These are phyloP conservation scores for Craterocephalus amniculus DNA, from an alignment of 2,797 vertebrate genomes.

Conservation along the genomic window DNA sequence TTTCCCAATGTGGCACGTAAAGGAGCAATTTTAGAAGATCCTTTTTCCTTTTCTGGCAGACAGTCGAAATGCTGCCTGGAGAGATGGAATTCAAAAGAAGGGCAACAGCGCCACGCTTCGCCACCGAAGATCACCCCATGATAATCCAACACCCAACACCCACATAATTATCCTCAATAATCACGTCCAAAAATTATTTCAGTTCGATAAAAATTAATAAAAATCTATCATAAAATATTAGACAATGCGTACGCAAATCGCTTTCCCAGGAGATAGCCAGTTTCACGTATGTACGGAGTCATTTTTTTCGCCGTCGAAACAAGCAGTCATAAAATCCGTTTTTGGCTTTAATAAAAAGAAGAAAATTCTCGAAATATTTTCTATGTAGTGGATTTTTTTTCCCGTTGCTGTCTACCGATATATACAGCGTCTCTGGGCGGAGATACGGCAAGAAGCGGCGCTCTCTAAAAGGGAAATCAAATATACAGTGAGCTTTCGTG, in stretches of 20 bases:
- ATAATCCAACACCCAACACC: conserved; percentile 89
- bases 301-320: conserved; percentile 78
- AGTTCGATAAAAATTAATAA: conserved; percentile 71
- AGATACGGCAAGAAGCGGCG: conserved; percentile 82
- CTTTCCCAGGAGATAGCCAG: conserved; percentile 66
- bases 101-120: conserved; percentile 95
- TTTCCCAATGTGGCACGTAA: conserved; percentile 48
- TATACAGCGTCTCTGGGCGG: conserved; percentile 73
- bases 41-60: conserved; percentile 66
- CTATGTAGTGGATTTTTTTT: conserved; percentile 77
- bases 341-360: conserved; percentile 76
- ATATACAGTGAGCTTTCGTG: conserved; percentile 82
- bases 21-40: conserved; percentile 51
- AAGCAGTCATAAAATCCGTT: conserved; percentile 74
- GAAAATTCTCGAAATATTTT: conserved; percentile 79
- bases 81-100: conserved; percentile 79
- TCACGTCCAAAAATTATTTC: conserved; percentile 74
- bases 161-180: conserved; percentile 86
- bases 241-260: conserved; percentile 59
- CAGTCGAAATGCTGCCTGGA: conserved; percentile 72
- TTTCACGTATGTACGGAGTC: conserved; percentile 73
- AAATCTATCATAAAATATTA: conserved; percentile 76
- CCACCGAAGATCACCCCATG: conserved; percentile 88
- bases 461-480: conserved; percentile 88
- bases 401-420: conserved; percentile 72